A percentile compares a stretch with the other conserved stretches of the same genome.
Evolutionary conservation across 2,888 invertebrate species (phyloP).

Genomic region (Mythimna pallens): DNA sequence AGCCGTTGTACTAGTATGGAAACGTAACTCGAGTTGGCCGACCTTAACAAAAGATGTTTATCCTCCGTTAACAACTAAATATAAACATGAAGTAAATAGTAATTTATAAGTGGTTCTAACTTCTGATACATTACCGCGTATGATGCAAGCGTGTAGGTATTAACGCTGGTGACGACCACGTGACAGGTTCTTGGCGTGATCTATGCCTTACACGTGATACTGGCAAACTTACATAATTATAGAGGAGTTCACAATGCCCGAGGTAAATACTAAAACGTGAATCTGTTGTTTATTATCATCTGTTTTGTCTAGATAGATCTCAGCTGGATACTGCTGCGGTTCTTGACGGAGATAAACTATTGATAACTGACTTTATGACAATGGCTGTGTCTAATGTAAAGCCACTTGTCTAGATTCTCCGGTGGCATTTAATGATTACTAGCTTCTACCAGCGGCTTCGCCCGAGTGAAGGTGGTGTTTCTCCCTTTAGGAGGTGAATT

Average conservation of each 20-base stretch:
- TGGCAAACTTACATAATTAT: slow-evolving; percentile 41
- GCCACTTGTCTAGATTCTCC: too few species aligned
- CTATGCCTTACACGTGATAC: slow-evolving; percentile 59
- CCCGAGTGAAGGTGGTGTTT: too few species aligned
- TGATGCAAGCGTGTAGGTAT: slow-evolving; percentile 53
- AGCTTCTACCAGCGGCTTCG: too few species aligned
- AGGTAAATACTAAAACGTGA: slow-evolving; percentile 8
- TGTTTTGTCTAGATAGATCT: not conserved
- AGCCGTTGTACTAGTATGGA: too few species aligned
- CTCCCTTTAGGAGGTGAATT: too few species aligned
- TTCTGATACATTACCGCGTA: slow-evolving; percentile 49
- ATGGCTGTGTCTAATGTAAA: too few species aligned
- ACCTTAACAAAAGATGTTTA: slow-evolving; percentile 17
- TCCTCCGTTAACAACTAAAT: slow-evolving; percentile 43
- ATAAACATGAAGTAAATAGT: slow-evolving; percentile 49
- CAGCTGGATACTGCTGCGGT: too few species aligned
- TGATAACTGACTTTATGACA: too few species aligned
- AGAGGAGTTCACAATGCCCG: slow-evolving; percentile 10
- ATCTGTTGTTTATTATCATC: slow-evolving; percentile 1
- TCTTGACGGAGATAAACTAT: too few species aligned
- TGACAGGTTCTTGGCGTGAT: slow-evolving; percentile 60
- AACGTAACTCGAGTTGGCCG: too few species aligned
- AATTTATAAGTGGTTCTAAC: slow-evolving; percentile 41
- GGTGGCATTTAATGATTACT: too few species aligned
- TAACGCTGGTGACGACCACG: slow-evolving; percentile 47